These are phyloP conservation scores for Eumeta japonica DNA, from an alignment of 1,140 invertebrate species.

Conservation along the genomic window DNA sequence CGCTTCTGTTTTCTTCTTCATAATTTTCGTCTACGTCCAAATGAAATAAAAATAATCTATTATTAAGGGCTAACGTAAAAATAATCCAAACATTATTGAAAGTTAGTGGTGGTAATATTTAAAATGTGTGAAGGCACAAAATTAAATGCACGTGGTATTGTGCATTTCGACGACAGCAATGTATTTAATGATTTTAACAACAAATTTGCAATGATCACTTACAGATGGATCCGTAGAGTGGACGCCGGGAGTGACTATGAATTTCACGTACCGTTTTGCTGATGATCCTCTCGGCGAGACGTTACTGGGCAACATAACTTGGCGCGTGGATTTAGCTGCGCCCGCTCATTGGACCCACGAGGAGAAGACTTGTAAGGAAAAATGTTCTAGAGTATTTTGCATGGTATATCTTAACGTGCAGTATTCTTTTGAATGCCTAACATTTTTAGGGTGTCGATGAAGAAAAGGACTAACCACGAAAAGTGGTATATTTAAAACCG, in stretches of 20 bases:
- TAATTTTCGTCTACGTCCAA: neutral
- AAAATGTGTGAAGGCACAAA: too few species aligned
- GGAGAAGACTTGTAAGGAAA: conserved; percentile 73
- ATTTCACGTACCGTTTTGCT: conserved; percentile 80
- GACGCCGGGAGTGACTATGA: conserved; percentile 70
- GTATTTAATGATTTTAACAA: conserved; percentile 3
- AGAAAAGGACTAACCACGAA: too few species aligned
- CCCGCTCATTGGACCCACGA: conserved; percentile 83
- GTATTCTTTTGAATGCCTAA: too few species aligned
- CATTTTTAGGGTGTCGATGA: too few species aligned
- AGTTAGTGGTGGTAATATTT: too few species aligned
- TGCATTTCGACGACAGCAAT: too few species aligned
- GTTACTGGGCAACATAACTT: conserved; percentile 80
- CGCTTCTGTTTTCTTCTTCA: neutral
- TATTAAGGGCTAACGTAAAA: too few species aligned
- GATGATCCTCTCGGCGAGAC: conserved; percentile 79
- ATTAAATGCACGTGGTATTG: neutral
- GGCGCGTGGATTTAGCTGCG: conserved; percentile 69
- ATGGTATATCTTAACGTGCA: too few species aligned
- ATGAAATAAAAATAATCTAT: neutral
- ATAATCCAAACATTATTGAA: too few species aligned
- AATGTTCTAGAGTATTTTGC: too few species aligned
- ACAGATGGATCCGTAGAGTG: conserved; percentile 44
- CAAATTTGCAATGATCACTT: neutral
- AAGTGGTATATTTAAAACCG: too few species aligned